Evolutionary conservation across 2,797 vertebrate genomes (phyloP), one percentile per base, ranked within the genome.

Genomic region (Neostethus bicornis): DNA sequence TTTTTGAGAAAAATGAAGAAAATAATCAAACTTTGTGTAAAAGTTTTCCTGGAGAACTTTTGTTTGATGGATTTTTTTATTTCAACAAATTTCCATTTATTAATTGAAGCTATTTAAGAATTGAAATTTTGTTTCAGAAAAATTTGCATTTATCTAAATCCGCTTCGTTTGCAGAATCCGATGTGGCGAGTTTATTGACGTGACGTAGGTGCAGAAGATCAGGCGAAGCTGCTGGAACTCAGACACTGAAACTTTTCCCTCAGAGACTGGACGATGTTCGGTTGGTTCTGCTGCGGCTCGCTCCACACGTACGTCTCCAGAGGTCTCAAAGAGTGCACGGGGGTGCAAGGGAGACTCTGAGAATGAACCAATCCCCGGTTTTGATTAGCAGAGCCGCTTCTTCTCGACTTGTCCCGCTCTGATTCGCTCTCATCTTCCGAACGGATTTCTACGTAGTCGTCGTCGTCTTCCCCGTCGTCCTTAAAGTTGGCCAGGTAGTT

Each of bases 171-270:
- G 65, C 70, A 78, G 59, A 60, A 55, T 61, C 63, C 49, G 51
- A 77, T 70, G 75, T 79, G 57, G 48, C 37, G 17, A 31, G 49
- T 53, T 53, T 31, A 65, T n/a, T n/a, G n/a, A n/a, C n/a, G n/a
- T n/a, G n/a, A n/a, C n/a, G n/a, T n/a, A n/a, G n/a, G n/a, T n/a
- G n/a, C n/a, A n/a, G n/a, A n/a, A n/a, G n/a, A n/a, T 94, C 85
- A 98, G 75, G 94, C 95, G 57, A 99, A 98, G 78, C 96, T 99
- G 74, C 95, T 98, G 42, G 97, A 98, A 73, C 96, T 96, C 66
- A 99, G 93, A 94, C 96, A 98, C 59, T 98, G 96, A 75, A 99
- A 95, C 85, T 98, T 98, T 62, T 98, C 96, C 73, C 96, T 92
- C 79, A 99, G 87, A 24, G 96, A 97, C 80, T 97, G 96, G 61